Conservation (phyloP, 2,888 invertebrate genomes). For the Oscheius sp. region DNA sequence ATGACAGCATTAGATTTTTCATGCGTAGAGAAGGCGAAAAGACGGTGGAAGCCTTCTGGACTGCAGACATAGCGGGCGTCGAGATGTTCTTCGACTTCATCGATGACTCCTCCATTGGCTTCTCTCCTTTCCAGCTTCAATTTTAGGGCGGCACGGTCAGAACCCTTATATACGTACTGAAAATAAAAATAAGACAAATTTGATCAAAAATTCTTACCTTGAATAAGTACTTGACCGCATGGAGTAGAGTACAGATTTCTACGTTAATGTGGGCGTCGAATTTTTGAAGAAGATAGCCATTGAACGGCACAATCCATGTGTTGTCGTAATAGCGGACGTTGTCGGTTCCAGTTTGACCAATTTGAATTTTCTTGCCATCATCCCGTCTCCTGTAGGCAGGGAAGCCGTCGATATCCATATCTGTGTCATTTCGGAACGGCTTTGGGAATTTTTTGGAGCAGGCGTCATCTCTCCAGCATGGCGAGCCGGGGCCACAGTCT, state of each 20-base stretch:
- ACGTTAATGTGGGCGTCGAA: conserved; percentile 65
- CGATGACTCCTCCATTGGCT: conserved; percentile 14
- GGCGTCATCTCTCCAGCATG: conserved; percentile 72
- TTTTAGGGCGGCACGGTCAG: conserved; percentile 20
- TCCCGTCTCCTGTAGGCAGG: conserved; percentile 71
- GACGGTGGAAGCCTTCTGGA: conserved; percentile 44
- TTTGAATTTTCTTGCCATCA: conserved; percentile 44
- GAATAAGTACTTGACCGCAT: conserved; percentile 50
- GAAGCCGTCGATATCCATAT: conserved; percentile 71
- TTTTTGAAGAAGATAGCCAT: conserved; percentile 53
- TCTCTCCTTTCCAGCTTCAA: background rate
- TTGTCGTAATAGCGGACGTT: conserved; percentile 58
- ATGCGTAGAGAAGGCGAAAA: conserved; percentile 17
- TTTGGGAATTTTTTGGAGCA: conserved; percentile 74
- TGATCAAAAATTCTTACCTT: conserved; percentile 50
- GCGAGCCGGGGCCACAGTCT: conserved; percentile 56
- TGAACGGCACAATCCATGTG: conserved; percentile 73
- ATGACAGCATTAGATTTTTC: conserved; percentile 15
- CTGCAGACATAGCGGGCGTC: conserved; percentile 47
- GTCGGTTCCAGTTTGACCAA: background rate
- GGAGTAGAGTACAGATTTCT: conserved; percentile 65
- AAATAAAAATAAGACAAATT: conserved; percentile 13
- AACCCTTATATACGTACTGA: conserved; percentile 62
- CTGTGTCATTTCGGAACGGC: conserved; percentile 63
- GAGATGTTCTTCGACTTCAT: conserved; percentile 42